Evolutionary conservation across 2,888 invertebrate genomes (phyloP).

Genomic region (Drosophila colorata): DNA sequence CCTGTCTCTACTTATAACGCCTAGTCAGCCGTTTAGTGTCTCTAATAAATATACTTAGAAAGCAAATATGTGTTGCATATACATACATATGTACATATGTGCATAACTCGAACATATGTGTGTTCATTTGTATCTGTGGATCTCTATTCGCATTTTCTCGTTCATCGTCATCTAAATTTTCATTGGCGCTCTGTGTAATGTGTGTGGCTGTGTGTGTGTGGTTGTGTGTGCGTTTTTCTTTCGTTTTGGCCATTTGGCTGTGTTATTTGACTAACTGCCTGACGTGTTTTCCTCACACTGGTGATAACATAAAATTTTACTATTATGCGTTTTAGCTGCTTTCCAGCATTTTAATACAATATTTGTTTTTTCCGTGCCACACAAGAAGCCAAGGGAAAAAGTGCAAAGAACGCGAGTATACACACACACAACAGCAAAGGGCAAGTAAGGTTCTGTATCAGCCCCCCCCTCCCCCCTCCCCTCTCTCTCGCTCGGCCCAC

Average conservation of each 20-base stretch:
- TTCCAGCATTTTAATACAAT: conserved; percentile 83
- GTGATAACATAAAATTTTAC: conserved; percentile 84
- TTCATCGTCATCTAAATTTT: conserved; percentile 65
- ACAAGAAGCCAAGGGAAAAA: conserved; percentile 48
- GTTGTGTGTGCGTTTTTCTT: conserved; percentile 33
- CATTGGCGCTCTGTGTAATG: conserved; percentile 54
- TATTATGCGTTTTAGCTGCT: conserved; percentile 83
- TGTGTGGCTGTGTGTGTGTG: conserved; percentile 16
- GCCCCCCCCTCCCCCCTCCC: conserved; percentile 5
- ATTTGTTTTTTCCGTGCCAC: conserved; percentile 69
- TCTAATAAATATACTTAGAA: conserved; percentile 7
- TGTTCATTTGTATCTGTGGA: conserved; percentile 22
- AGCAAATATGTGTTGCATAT: not conserved
- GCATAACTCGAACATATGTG: conserved; percentile 1
- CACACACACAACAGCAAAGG: conserved; percentile 49
- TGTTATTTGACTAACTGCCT: conserved; percentile 80
- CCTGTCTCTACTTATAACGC: not conserved
- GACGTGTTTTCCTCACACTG: conserved; percentile 81
- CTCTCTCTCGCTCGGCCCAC: not conserved
- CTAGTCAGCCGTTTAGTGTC: conserved; percentile 11
- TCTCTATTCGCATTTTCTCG: conserved; percentile 40
- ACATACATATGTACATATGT: conserved; percentile 7
- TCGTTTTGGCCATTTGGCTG: conserved; percentile 59
- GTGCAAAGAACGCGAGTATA: conserved; percentile 43
- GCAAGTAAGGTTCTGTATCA: conserved; percentile 40